Base-by-base conservation (phyloP, 2,888 invertebrate species). In the Trissolcus japonicus region DNA sequence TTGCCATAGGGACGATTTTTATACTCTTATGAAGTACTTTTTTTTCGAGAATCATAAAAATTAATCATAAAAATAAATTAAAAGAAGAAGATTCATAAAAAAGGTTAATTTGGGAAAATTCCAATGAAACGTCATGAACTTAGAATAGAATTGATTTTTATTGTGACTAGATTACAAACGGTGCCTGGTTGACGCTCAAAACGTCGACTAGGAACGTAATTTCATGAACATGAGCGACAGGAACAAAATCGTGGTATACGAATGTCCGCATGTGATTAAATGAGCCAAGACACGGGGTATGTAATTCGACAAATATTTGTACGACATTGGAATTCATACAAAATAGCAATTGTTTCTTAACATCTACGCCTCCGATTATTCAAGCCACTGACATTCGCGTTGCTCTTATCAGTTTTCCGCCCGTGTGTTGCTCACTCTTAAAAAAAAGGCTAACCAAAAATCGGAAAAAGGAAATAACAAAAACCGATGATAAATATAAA, bases 121-220 rank as follows among this genome's bases (percentile, higher is more conserved):
- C 16, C 1, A 46, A 46, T 46, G 16, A 46, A 14, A 46, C 16
- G 6, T 46, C 46, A 46, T 46, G 16, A 46, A 46, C 46, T 16
- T 88, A 88, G 88, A 88, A 88, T 88, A 87, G 87, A 88, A 87
- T 88, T 87, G 86, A 84, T 86, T 88, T 84, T 88, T 88, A 88
- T 88, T 88, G 88, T 88, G 88, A 88, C 88, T 88, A 88, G 88
- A 88, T 88, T 88, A 88, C 88, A 88, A 88, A 88, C 86, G 86
- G 87, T 86, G 85, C 86, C 86, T 86, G 83, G 79, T 84, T 35
- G 85, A 84, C 85, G 85, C 81, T 83, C 82, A 83, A 83, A 84
- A 82, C 86, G 86, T 82, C 86, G 85, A 85, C 84, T 86, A 87
- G 86, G 87, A 88, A 88, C 86, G 86, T 86, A 83, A 62, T 61